Percentiles rank a stretch among this genome's conserved stretches.
Conservation (phyloP, 1,140 invertebrate species). For the Papilio polytes region DNA sequence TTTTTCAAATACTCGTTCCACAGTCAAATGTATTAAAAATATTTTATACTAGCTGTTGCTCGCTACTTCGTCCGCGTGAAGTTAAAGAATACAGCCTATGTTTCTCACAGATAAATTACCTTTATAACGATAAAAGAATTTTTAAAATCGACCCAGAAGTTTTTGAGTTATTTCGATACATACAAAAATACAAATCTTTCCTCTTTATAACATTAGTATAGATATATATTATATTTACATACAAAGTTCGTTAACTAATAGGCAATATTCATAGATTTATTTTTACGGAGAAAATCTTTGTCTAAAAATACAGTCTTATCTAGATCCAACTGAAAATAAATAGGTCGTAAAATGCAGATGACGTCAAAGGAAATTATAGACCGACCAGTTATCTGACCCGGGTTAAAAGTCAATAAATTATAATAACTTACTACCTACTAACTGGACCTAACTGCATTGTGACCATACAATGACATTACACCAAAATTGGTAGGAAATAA, state of each 20-base stretch:
- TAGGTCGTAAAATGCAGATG: conserved; percentile 1
- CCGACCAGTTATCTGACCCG: background rate
- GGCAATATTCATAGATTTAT: background rate
- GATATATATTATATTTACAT: background rate
- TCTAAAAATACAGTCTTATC: background rate
- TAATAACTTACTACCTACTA: no score
- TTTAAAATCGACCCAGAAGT: no score
- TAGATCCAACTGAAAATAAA: conserved; percentile 1
- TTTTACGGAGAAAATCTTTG: background rate
- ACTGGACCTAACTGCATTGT: no score
- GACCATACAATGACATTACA: background rate
- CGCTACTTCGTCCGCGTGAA: no score
- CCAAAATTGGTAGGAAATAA: background rate
- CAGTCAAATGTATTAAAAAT: background rate
- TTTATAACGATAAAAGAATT: no score
- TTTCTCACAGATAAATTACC: no score
- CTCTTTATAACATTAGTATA: no score
- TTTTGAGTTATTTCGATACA: no score
- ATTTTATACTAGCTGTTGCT: background rate
- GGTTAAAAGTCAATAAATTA: no score
- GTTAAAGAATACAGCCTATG: no score
- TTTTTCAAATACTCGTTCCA: no score
- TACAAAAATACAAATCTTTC: no score
- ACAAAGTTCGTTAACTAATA: background rate
- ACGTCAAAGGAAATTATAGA: conserved; percentile 6